Conservation (phyloP, 2,797 vertebrate genomes). For the Melanotaenia nigrans region DNA sequence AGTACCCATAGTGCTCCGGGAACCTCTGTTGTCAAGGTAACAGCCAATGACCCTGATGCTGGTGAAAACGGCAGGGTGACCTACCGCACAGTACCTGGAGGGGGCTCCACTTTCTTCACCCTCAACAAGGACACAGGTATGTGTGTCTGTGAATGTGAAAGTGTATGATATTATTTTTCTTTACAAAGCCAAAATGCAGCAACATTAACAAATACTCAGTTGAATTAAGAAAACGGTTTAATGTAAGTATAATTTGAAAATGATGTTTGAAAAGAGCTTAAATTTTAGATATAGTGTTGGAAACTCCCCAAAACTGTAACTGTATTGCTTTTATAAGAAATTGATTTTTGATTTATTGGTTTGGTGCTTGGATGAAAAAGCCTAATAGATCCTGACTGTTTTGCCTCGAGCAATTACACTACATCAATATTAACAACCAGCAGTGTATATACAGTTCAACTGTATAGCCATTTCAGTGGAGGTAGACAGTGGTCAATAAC, state of each 20-base stretch:
- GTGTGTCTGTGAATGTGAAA: neutral
- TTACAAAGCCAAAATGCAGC: neutral
- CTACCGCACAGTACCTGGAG: conserved; percentile 87
- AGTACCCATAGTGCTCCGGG: conserved; percentile 93
- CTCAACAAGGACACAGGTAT: conserved; percentile 93
- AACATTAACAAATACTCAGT: neutral
- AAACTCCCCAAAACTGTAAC: too few relatives aligned
- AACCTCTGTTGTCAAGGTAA: conserved; percentile 91
- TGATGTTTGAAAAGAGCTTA: neutral
- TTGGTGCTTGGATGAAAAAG: too few relatives aligned
- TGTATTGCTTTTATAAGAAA: neutral
- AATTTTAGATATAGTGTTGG: too few relatives aligned
- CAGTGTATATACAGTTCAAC: too few relatives aligned
- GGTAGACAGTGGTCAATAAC: too few relatives aligned
- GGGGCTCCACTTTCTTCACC: conserved; percentile 89
- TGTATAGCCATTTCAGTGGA: too few relatives aligned
- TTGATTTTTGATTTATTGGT: neutral
- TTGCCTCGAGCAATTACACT: too few relatives aligned
- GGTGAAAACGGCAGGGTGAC: conserved; percentile 90
- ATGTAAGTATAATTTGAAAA: neutral
- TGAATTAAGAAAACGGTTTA: neutral
- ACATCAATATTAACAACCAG: too few relatives aligned
- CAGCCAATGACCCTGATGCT: conserved; percentile 93
- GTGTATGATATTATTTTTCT: neutral
- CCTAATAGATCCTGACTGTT: too few relatives aligned